Evolutionary conservation across 1,140 invertebrate species (phyloP).

Genomic region (Orchesella cincta): DNA sequence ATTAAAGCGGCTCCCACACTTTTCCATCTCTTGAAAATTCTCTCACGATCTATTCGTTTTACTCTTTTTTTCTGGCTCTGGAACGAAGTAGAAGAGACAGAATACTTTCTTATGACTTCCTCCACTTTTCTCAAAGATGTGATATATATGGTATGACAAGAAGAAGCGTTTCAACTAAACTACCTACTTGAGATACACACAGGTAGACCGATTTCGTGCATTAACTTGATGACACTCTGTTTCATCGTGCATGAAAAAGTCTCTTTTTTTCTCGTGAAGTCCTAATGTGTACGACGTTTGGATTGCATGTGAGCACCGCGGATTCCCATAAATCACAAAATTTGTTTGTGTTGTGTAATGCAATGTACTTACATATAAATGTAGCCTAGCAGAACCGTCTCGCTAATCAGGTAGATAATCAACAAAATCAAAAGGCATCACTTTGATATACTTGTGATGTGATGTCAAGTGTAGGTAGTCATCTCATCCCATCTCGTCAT

Average conservation of each 20-base stretch:
- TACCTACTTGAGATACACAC: background rate
- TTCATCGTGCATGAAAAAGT: slow-evolving; percentile 9
- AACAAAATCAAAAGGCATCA: slow-evolving; percentile 11
- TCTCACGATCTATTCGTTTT: slow-evolving; percentile 18
- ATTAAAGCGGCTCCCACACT: background rate
- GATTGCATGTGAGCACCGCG: background rate
- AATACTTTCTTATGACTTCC: background rate
- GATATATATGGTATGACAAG: background rate
- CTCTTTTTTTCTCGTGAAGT: background rate
- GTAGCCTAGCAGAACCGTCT: slow-evolving; percentile 10
- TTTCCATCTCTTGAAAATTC: background rate
- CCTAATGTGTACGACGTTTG: background rate
- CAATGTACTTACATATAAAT: background rate
- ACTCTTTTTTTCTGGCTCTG: background rate
- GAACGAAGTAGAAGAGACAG: background rate
- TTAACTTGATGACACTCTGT: background rate
- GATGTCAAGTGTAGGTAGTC: background rate
- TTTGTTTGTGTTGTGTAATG: background rate
- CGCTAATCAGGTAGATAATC: slow-evolving; percentile 17
- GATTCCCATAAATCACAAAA: slow-evolving; percentile 3
- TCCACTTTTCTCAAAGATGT: background rate
- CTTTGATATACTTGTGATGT: background rate
- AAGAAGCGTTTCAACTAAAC: background rate
- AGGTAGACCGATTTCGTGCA: background rate
- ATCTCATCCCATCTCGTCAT: no score